Evolutionary conservation across 1,140 invertebrate genomes (phyloP), one percentile per base, ranked within the genome.

Genomic region (Halictus rubicundus): DNA sequence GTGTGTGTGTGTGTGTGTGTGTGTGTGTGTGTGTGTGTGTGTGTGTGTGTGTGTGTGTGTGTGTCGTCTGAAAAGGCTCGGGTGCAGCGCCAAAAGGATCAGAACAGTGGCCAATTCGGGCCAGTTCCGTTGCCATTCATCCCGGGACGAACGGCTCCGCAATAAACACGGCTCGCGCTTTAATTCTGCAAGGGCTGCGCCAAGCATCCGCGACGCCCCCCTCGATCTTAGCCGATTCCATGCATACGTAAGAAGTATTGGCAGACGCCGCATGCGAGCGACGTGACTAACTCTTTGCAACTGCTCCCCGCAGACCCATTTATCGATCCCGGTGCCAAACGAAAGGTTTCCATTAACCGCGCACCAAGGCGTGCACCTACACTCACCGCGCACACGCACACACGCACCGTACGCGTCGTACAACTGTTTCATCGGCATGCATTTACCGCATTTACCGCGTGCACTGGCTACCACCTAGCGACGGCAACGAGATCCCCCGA

Each of bases 291-390:
- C 82, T 80, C 73, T 78, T 57, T 52, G 57, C 71, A 74, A 81
- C 80, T 69, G 73, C 39, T 80, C 60, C 76, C 70, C 32, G 77
- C 71, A 68, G 68, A 63, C 74, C 73, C 68, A 82, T 82, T 82
- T 87, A 89, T 88, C 84, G 88, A 89, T 89, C 78, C 68, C 42
- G 19, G 49, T 71, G n/a, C 61, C 65, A 60, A 60, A 61, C 72
- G 78, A 82, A 85, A 86, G 80, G 81, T 86, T 88, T 88, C 87
- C 87, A 89, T 89, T 89, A 89, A 81, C 79, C 80, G 69, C 79
- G 70, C 74, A 81, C 84, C 69, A 64, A 84, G 60, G 68, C 77
- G 65, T 65, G 49, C 69, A 68, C 68, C 63, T 61, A 74, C 42
- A 54, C 19, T 19, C 49, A 16, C 10, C n/a, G 16, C 70, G 63